These are phyloP conservation scores for Coleophora flavipennella DNA, from an alignment of 2,888 invertebrate genomes.

Conservation along the genomic window DNA sequence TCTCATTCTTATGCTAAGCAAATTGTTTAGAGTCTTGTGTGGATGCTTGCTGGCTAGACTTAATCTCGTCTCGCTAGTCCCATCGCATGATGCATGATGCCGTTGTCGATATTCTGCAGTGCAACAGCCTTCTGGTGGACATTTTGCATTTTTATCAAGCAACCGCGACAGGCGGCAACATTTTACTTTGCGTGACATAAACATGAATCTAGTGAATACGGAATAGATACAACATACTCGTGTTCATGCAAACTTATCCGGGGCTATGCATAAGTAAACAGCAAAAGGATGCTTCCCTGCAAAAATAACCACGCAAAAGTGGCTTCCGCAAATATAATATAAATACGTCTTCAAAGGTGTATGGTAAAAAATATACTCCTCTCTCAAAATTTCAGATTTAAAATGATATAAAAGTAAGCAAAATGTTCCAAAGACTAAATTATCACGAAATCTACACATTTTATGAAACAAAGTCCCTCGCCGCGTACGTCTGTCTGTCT, in stretches of 20 bases:
- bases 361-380: too few species aligned
- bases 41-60: slow-evolving; percentile 9
- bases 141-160: slow-evolving; percentile 70
- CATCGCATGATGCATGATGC: slow-evolving; percentile 55
- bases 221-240: slow-evolving; percentile 49
- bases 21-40: slow-evolving; percentile 26
- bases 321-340: neutral
- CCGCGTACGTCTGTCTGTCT: too few species aligned
- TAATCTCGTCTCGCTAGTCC: slow-evolving; percentile 38
- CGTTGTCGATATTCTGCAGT: slow-evolving; percentile 29
- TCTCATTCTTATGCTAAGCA: slow-evolving; percentile 17
- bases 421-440: too few species aligned
- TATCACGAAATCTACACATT: too few species aligned
- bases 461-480: too few species aligned
- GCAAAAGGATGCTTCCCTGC: slow-evolving; percentile 36
- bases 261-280: slow-evolving; percentile 65
- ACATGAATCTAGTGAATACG: slow-evolving; percentile 61
- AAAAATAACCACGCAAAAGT: neutral
- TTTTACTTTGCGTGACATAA: slow-evolving; percentile 69
- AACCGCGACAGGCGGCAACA: slow-evolving; percentile 57
- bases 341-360: neutral
- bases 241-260: slow-evolving; percentile 64
- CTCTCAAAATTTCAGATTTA: too few species aligned
- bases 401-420: too few species aligned
- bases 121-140: slow-evolving; percentile 45